Evolutionary conservation across 1,140 invertebrate genomes (phyloP), one percentile per base, ranked within the genome.

Genomic region (Protaetia brevitarsis): DNA sequence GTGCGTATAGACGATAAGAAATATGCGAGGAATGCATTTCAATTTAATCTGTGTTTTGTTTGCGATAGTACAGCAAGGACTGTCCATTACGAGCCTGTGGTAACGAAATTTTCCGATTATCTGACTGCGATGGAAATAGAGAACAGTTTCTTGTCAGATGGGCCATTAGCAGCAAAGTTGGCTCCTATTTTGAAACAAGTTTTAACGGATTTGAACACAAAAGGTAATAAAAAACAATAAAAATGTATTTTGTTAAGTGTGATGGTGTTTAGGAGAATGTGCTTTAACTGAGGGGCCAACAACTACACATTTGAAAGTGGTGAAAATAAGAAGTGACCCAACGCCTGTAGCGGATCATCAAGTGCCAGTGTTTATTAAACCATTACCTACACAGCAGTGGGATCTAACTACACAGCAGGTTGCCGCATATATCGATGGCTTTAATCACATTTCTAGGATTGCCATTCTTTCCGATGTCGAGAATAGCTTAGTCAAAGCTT

Each of bases 41-140:
- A 96, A 62, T 98, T 98, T 79, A 98, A 98, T 80, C 78, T 97
- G 2, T 97, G 95, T 77, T 96, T 98, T 79, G 94, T 97, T 0
- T 97, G 94, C 77, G 91, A 96, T 73, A 88, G 89, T 29, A 89
- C 89, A 81, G 89, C 92, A 0, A 86, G 92, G 61, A 95, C 94
- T 11, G 89, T 94, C 1, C 92, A 95, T 72, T 97, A 96, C 82
- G 95, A 97, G 77, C 87, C 92, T 0, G 90, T 97, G 41, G 91
- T 97, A 0, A 95, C 93, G 72, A 97, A 97, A 77, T 85, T 98
- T 51, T 92, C 93, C 0, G 91, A 95, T 77, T 96, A 96, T 80
- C 83, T 98, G 75, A 90, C 88, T 69, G 89, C 89, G 65, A 86
- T 93, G 83, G 91, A 94, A 79, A 84, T 91, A 73, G 89, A 95